Conservation (phyloP, 2,797 vertebrate species). For the Syndactyla subalaris region DNA sequence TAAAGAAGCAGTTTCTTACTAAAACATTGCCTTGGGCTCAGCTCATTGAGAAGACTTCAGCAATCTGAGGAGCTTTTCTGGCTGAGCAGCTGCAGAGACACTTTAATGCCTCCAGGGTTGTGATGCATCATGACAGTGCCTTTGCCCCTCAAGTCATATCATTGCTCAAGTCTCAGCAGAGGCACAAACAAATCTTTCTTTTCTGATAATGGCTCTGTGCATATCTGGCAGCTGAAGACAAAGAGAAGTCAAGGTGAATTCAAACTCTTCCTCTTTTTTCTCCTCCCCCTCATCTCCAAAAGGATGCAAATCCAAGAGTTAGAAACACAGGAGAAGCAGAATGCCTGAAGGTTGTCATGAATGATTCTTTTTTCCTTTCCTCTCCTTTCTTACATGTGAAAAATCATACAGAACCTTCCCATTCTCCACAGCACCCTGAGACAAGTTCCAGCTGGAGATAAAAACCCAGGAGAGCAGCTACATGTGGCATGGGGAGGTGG, state of each 20-base stretch:
- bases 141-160: constrained; percentile 31
- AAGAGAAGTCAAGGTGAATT: constrained; percentile 31
- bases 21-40: constrained; percentile 46
- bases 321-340: background rate
- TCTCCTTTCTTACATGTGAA: background rate
- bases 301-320: background rate
- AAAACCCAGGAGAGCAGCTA: background rate
- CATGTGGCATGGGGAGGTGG: background rate
- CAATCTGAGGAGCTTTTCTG: constrained; percentile 29
- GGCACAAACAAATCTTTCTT: constrained; percentile 9
- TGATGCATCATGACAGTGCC: constrained; percentile 26
- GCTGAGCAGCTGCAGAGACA: constrained; percentile 15
- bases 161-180: background rate
- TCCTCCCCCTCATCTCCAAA: background rate
- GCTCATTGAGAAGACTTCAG: constrained; percentile 5
- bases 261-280: background rate
- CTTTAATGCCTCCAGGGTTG: constrained; percentile 16
- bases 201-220: constrained; percentile 9
- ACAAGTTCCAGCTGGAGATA: background rate
- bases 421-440: background rate
- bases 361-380: background rate
- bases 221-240: constrained; percentile 23
- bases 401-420: background rate
- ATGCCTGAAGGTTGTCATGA: background rate
- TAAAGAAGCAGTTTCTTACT: constrained; percentile 39